Conservation (phyloP, 2,888 invertebrate genomes). For the Yponomeuta malinellus region DNA sequence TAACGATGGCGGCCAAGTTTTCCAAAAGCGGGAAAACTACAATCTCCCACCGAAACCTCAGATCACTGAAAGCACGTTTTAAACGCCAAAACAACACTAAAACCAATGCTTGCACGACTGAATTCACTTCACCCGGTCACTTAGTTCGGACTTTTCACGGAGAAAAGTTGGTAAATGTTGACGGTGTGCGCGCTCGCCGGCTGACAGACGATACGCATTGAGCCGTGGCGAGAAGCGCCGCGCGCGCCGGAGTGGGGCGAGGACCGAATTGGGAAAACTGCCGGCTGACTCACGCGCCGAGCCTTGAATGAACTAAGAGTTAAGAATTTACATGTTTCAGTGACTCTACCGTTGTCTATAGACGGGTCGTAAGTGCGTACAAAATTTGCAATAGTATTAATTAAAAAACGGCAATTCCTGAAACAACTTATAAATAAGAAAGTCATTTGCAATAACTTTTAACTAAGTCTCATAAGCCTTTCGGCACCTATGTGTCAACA, state of each 20-base stretch:
- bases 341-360: not conserved
- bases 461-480: too few relatives aligned
- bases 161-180: slow-evolving; percentile 58
- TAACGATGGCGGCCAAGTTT: slow-evolving; percentile 16
- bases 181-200: slow-evolving; percentile 36
- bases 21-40: not conserved
- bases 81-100: slow-evolving; percentile 26
- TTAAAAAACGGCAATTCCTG: not conserved
- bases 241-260: slow-evolving; percentile 55
- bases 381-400: not conserved
- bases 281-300: slow-evolving; percentile 31
- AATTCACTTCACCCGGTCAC: slow-evolving; percentile 23
- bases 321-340: not conserved
- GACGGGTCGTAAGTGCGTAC: not conserved
- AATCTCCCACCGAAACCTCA: not conserved
- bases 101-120: slow-evolving; percentile 14
- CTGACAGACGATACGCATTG: slow-evolving; percentile 45
- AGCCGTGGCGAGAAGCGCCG: slow-evolving; percentile 41
- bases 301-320: not conserved
- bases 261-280: slow-evolving; percentile 55
- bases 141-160: slow-evolving; percentile 60
- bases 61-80: slow-evolving; percentile 24
- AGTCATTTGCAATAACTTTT: too few relatives aligned
- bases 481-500: too few relatives aligned
- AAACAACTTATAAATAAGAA: not conserved